Conservation (phyloP, 35 echinoderm and acorn worm species). For the Chiridota heheva region DNA sequence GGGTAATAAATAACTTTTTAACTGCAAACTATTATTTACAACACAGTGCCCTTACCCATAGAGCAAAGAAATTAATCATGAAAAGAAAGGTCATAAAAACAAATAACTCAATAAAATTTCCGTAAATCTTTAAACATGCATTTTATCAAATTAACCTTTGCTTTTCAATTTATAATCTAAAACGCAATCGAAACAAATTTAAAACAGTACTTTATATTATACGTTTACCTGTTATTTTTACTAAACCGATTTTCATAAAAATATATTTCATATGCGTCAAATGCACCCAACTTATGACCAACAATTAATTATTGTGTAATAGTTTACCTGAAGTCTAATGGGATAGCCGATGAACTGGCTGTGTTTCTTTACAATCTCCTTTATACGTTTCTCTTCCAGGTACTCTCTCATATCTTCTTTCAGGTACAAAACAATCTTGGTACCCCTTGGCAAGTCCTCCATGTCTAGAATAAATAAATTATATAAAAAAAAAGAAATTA, state of each 20-base stretch:
- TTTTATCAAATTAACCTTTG: too few relatives aligned
- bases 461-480: slow-evolving; percentile 12
- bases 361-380: slow-evolving; percentile 98
- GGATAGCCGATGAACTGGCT: slow-evolving; percentile 99
- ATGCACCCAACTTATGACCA: neutral
- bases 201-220: too few relatives aligned
- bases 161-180: too few relatives aligned
- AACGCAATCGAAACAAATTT: too few relatives aligned
- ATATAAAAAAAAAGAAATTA: too few relatives aligned
- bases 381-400: slow-evolving; percentile 80
- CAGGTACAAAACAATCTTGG: slow-evolving; percentile 72
- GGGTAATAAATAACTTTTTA: too few relatives aligned
- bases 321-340: slow-evolving; percentile 82
- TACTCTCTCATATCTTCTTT: slow-evolving; percentile 98
- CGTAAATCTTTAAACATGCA: too few relatives aligned
- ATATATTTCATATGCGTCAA: neutral
- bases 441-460: slow-evolving; percentile 69
- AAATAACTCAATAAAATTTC: too few relatives aligned
- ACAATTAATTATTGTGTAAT: neutral
- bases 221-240: neutral
- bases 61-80: too few relatives aligned
- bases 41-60: too few relatives aligned
- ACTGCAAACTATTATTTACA: too few relatives aligned
- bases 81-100: too few relatives aligned
- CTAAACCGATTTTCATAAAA: neutral